Conservation (phyloP, 2,113 vertebrate species). For the Gymnocephalus cernua region DNA sequence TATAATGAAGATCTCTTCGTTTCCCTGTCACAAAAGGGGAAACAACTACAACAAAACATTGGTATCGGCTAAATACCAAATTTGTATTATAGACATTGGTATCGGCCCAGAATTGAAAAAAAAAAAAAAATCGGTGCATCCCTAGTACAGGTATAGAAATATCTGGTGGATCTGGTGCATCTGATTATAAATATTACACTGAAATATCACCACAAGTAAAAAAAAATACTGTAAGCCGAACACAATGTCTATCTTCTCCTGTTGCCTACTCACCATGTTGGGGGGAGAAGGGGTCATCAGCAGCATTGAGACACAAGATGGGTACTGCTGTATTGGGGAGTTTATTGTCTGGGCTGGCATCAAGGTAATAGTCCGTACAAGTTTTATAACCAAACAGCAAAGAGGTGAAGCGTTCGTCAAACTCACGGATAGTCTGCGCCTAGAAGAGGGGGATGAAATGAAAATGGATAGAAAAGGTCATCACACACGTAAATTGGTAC, state of each 20-base stretch:
- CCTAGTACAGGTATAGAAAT: no score
- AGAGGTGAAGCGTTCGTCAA: constrained; percentile 87
- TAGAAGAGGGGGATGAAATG: constrained; percentile 36
- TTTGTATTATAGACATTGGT: no score
- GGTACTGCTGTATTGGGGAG: constrained; percentile 81
- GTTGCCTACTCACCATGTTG: constrained; percentile 69
- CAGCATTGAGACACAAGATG: constrained; percentile 88
- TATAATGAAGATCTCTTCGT: no score
- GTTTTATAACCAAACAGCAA: constrained; percentile 86
- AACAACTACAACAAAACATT: no score
- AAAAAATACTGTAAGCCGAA: not conserved
- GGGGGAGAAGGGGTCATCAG: constrained; percentile 89
- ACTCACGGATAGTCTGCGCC: constrained; percentile 86
- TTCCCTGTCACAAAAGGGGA: no score
- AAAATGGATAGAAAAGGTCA: accelerated
- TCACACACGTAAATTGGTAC: not conserved
- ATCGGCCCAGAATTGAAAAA: no score
- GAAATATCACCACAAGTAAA: not conserved
- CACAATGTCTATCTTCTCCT: not conserved
- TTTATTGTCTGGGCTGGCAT: constrained; percentile 85
- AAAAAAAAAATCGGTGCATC: no score
- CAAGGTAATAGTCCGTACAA: constrained; percentile 84
- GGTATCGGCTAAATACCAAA: no score
- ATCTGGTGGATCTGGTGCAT: not conserved
- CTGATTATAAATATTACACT: not conserved